Conservation (phyloP, 2,113 vertebrate genomes). For the Cnemophilus loriae region DNA sequence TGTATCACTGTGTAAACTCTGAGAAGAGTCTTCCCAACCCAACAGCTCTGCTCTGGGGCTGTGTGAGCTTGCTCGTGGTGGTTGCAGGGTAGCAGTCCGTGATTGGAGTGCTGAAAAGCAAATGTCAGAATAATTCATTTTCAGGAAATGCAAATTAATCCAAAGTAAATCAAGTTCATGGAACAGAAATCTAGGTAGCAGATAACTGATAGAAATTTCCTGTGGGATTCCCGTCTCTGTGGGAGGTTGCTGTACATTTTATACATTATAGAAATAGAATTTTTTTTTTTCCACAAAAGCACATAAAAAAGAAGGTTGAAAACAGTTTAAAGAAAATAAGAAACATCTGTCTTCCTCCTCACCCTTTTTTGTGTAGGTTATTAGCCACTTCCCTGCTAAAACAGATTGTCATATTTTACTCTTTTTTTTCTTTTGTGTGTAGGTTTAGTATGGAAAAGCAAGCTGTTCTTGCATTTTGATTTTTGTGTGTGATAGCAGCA, state of each 20-base stretch:
- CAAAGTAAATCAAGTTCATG: neutral
- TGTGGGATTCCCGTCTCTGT: neutral
- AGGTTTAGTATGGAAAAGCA: neutral
- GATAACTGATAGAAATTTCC: slow-evolving; percentile 15
- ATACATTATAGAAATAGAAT: neutral
- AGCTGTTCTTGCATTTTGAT: neutral
- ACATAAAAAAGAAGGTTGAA: slow-evolving; percentile 30
- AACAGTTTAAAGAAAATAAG: slow-evolving; percentile 56
- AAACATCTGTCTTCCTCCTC: slow-evolving; percentile 52
- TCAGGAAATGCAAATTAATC: neutral
- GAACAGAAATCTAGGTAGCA: neutral
- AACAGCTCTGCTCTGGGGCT: neutral
- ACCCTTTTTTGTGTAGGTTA: neutral
- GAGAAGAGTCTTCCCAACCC: neutral
- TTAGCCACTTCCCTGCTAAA: slow-evolving; percentile 8
- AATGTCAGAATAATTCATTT: neutral
- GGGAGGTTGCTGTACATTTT: slow-evolving; percentile 24
- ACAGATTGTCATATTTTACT: neutral
- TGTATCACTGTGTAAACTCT: neutral
- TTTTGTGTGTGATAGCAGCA: neutral
- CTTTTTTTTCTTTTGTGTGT: neutral
- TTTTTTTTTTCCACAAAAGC: neutral
- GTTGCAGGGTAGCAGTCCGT: neutral
- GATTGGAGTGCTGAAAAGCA: slow-evolving; percentile 32
- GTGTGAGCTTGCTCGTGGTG: neutral